A percentile compares a stretch with the other conserved stretches of the same genome.
Conservation (phyloP, 2,113 vertebrate species). For the Chionis minor region DNA sequence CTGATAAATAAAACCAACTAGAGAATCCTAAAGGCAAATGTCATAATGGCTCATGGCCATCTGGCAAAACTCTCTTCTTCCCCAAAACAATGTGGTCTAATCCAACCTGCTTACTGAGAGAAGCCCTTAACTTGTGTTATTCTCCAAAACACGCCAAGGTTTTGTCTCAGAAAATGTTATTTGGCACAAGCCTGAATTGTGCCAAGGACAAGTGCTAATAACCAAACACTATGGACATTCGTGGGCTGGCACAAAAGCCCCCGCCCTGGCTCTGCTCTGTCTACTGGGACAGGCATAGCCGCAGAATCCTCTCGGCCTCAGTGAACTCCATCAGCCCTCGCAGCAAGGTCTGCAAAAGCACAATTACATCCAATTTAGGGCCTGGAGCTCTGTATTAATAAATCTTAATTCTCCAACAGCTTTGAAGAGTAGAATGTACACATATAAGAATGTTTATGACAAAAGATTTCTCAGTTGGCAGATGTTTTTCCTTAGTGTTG, state of each 20-base stretch:
- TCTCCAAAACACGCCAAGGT: neutral
- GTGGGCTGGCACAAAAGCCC: neutral
- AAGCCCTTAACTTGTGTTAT: neutral
- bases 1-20: constrained; percentile 20
- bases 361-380: neutral
- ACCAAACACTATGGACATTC: neutral
- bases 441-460: neutral
- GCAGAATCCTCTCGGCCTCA: neutral
- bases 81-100: neutral
- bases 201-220: neutral
- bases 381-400: neutral
- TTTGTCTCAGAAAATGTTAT: neutral
- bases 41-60: neutral
- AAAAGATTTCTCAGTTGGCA: neutral
- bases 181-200: neutral
- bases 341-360: neutral
- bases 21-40: constrained; percentile 28
- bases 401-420: neutral
- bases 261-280: accelerated
- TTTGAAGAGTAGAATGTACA: neutral
- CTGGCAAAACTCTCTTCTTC: neutral
- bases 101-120: neutral
- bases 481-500: neutral
- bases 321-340: neutral
- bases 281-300: neutral